A percentile compares a stretch with the other conserved stretches of the same genome.
Conservation (phyloP, 2,797 vertebrate species). For the Periparus ater region DNA sequence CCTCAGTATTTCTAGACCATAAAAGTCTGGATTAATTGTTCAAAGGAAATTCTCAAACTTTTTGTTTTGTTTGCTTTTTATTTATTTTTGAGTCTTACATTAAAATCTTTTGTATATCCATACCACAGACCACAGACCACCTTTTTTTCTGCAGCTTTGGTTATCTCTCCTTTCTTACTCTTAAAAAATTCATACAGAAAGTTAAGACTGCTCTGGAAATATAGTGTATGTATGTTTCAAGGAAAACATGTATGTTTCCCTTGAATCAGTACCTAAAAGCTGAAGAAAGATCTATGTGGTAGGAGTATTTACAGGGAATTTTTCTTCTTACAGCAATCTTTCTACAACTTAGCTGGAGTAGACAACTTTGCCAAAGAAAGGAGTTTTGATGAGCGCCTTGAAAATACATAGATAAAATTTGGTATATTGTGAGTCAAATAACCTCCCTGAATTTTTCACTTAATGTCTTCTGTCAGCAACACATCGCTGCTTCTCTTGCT, state of each 20-base stretch:
- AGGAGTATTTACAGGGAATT: not conserved
- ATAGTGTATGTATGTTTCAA: not conserved
- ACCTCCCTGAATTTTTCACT: not conserved
- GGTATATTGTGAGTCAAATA: not conserved
- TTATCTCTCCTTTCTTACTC: not conserved
- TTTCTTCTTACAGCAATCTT: not conserved
- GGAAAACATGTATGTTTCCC: not conserved
- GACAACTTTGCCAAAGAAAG: not conserved
- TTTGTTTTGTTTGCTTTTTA: no score
- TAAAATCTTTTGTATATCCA: not conserved
- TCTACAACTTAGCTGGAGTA: not conserved
- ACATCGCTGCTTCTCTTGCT: not conserved
- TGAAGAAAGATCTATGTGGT: not conserved
- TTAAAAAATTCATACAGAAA: not conserved
- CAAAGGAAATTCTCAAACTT: not conserved
- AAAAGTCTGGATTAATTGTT: not conserved
- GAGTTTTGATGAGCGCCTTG: not conserved
- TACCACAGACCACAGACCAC: not conserved
- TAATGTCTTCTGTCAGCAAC: not conserved
- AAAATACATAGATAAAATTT: not conserved
- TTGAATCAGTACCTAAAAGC: not conserved
- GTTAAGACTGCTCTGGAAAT: not conserved
- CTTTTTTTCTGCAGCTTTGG: not conserved
- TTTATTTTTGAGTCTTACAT: rapidly evolving
- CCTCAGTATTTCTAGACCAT: not conserved